A percentile compares a stretch with the other conserved stretches of the same genome.
Evolutionary conservation across 2,113 vertebrate genomes (phyloP).

Genomic region (Scartelaos histophorus): DNA sequence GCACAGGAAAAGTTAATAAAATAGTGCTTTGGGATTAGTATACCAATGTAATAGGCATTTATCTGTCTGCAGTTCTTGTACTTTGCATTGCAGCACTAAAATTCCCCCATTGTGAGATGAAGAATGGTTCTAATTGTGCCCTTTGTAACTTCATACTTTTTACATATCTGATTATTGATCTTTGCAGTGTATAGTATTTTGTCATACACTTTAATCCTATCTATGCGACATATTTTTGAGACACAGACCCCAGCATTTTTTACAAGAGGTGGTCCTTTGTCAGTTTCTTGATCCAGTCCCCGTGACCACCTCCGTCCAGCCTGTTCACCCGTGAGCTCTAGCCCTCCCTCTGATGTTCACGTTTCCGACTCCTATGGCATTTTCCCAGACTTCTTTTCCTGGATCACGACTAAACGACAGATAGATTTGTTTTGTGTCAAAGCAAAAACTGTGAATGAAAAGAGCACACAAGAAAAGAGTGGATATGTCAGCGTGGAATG

Average conservation of each 20-base stretch:
- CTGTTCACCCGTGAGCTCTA: slow-evolving; percentile 53
- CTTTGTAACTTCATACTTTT: not conserved
- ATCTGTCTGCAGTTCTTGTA: too few species aligned
- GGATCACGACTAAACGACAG: slow-evolving; percentile 50
- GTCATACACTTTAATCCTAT: not conserved
- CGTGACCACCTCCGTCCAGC: slow-evolving; percentile 53
- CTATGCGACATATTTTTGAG: not conserved
- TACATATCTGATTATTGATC: not conserved
- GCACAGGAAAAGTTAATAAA: too few species aligned
- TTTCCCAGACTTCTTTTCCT: slow-evolving; percentile 51
- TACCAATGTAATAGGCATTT: too few species aligned
- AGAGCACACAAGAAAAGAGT: slow-evolving; percentile 47
- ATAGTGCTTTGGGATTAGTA: too few species aligned
- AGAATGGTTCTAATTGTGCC: too few species aligned
- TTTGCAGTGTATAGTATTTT: not conserved
- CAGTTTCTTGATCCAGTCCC: slow-evolving; percentile 58
- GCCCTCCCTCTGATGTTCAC: slow-evolving; percentile 34
- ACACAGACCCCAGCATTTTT: slow-evolving; percentile 35
- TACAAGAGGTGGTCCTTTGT: slow-evolving; percentile 3
- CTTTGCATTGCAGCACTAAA: too few species aligned
- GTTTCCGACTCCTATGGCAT: slow-evolving; percentile 38
- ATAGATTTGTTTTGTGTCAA: slow-evolving; percentile 22
- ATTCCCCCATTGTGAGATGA: too few species aligned
- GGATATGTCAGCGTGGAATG: slow-evolving; percentile 63
- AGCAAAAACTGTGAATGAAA: slow-evolving; percentile 36